Evolutionary conservation across 1,140 invertebrate genomes (phyloP).

Genomic region (Caerostris extrusa): DNA sequence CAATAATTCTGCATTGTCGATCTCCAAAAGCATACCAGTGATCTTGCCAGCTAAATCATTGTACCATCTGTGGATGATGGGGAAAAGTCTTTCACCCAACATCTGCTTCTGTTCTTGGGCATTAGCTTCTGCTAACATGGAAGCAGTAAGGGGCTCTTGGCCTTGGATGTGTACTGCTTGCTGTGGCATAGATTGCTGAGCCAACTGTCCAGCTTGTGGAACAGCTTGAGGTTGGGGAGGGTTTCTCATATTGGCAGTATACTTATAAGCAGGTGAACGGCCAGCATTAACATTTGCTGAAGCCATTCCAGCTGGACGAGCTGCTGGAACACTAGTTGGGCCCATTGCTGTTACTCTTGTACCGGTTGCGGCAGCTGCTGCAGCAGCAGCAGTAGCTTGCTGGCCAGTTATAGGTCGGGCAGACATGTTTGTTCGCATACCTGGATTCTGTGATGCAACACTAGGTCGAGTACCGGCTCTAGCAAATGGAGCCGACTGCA

Average conservation of each 20-base stretch:
- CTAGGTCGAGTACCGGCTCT: conserved; percentile 83
- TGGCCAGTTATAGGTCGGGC: conserved; percentile 91
- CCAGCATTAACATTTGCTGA: conserved; percentile 83
- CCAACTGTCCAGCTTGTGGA: conserved; percentile 88
- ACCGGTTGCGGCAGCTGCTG: conserved; percentile 81
- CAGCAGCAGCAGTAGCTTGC: conserved; percentile 78
- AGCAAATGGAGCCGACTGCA: conserved; percentile 84
- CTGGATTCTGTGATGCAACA: conserved; percentile 85
- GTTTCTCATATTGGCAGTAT: conserved; percentile 85
- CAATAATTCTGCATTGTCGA: conserved; percentile 98
- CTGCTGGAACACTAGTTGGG: conserved; percentile 84
- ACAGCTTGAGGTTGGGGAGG: conserved; percentile 83
- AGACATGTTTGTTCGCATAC: conserved; percentile 87
- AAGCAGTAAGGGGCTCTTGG: conserved; percentile 96
- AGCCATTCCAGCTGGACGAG: conserved; percentile 77
- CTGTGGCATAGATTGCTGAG: conserved; percentile 82
- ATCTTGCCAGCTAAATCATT: conserved; percentile 97
- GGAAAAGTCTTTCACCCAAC: conserved; percentile 98
- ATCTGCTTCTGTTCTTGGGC: conserved; percentile 99
- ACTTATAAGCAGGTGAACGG: conserved; percentile 90
- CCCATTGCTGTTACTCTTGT: conserved; percentile 74
- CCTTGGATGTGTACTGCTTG: conserved; percentile 88
- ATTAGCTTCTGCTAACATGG: conserved; percentile 95
- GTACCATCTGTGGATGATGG: conserved; percentile 97
- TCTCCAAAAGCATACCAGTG: conserved; percentile 99